Base-by-base conservation (phyloP, 2,888 invertebrate genomes). In the Rapana venosa region DNA sequence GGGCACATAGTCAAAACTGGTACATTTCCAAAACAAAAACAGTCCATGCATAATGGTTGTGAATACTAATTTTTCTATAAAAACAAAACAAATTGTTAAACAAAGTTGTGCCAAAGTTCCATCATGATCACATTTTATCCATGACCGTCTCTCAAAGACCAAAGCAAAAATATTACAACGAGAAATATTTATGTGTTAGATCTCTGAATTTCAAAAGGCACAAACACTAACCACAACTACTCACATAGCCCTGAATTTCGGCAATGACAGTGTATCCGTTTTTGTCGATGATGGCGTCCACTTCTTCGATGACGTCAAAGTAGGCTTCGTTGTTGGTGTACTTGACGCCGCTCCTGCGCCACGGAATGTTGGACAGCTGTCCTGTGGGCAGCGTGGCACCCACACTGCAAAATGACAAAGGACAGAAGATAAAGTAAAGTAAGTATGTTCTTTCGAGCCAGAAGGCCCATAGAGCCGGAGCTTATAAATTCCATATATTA, bases 241-340 rank as follows among this genome's bases (percentile, higher is more conserved):
- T 97, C 97, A 99, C 99, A 97, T 99, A 99, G 96, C 99, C 99
- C 96, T 99, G 99, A 95, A 99, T 99, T 97, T 99, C 99, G n/a
- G 99, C 98, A 96, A 98, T 99, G 0, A 99, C 99, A 0, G 99
- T 99, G 17, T 98, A 98, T 20, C 99, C 99, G 92, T 98, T 98
- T 96, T 98, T 99, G 96, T 99, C 99, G 94, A 99, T 98, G 93
- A 99, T 99, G 26, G 99, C 99, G 97, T 99, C 99, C 4, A 99
- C 98, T 97, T 99, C 99, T 96, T 99, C 99, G 87, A 99, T 98
- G 1, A 99, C 98, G 97, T 99, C 99, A 96, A 99, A 99, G 96
- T 99, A 99, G 13, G 99, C 99, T 96, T 99, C 99, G 96, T 99
- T 99, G 96, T 99, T 99, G 6, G 99, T 98, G 96, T 99, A 99